Percentiles rank a stretch among this genome's conserved stretches.
These are phyloP conservation scores for Serinus canaria DNA, from an alignment of 2,113 vertebrate species.

Conservation along the genomic window DNA sequence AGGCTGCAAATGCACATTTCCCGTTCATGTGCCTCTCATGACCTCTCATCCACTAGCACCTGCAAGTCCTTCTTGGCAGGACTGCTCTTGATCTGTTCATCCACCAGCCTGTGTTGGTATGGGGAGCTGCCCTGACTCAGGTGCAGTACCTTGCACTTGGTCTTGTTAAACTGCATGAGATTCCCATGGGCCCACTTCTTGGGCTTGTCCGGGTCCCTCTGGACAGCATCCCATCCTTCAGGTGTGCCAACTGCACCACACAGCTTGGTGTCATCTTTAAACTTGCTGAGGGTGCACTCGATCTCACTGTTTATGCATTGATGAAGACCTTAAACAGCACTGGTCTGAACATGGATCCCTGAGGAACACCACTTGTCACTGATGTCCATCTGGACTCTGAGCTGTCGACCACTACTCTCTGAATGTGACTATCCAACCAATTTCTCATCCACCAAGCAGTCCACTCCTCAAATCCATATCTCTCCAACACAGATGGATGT, in stretches of 20 bases:
- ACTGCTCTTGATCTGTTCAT: not conserved
- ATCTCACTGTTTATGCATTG: not conserved
- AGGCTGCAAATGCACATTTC: not conserved
- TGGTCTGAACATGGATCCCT: rapidly evolving
- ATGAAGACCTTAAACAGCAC: not conserved
- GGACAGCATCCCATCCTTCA: not conserved
- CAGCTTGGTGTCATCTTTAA: not conserved
- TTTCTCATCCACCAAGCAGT: not conserved
- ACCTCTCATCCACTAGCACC: not conserved
- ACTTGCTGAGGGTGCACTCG: not conserved
- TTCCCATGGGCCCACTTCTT: not conserved
- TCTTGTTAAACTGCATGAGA: not conserved
- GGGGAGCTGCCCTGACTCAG: not conserved
- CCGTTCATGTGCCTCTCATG: not conserved
- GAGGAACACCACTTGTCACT: not conserved
- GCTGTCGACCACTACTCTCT: not conserved
- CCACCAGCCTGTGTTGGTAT: not conserved
- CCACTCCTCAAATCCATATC: not conserved
- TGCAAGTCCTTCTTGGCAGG: not conserved
- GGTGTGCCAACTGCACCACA: not conserved
- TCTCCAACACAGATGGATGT: not conserved
- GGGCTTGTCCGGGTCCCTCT: not conserved
- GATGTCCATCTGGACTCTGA: not conserved
- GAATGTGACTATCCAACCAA: not conserved
- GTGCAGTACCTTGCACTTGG: not conserved